These are phyloP conservation scores for Notolepis coatsorum DNA, from an alignment of 2,797 vertebrate species.

Conservation along the genomic window DNA sequence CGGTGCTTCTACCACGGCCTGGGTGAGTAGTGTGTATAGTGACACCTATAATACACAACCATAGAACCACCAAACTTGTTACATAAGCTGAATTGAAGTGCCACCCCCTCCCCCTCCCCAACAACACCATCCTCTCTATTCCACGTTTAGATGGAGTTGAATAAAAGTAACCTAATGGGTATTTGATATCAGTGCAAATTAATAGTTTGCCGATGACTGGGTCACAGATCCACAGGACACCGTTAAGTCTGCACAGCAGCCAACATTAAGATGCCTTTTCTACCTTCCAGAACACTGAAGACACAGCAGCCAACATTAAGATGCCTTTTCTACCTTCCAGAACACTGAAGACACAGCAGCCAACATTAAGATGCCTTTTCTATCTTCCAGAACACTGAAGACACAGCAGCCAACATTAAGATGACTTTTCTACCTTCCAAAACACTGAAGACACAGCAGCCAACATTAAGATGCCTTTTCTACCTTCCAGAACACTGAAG, in stretches of 20 bases:
- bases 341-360: constrained; percentile 6
- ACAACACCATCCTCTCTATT: not conserved
- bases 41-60: not conserved
- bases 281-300: not conserved
- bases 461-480: not conserved
- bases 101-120: too few species aligned
- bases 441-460: constrained; percentile 19
- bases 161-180: not conserved
- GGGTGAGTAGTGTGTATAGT: not conserved
- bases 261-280: not conserved
- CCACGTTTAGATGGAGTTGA: constrained; percentile 1
- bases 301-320: not conserved
- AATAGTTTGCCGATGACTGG: not conserved
- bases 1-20: too few species aligned
- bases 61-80: not conserved
- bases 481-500: not conserved
- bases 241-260: constrained; percentile 28
- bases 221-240: constrained; percentile 32
- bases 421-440: not conserved
- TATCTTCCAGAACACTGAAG: not conserved
- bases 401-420: constrained; percentile 11
- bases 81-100: not conserved
- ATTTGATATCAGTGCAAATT: constrained; percentile 31
- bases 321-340: not conserved
- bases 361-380: too few species aligned